phyloP scores from a whole-genome alignment of 2,113 vertebrate species.

The Barnardius zonarius region DNA sequence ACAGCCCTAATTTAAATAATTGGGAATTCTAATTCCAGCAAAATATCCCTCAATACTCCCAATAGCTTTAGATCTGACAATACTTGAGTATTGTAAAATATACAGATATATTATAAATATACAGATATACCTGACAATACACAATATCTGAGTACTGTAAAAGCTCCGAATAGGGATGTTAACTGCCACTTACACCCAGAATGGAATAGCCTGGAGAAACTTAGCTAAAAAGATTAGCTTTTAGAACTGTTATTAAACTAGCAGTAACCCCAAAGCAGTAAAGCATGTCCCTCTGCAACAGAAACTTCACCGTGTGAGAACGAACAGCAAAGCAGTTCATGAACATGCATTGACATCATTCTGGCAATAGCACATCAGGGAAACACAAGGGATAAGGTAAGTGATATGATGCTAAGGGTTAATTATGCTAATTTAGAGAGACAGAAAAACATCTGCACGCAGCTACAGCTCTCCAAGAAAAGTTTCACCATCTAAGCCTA shows the following conservation, averaged over 20 bases:
- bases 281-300: background rate
- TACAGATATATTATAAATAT: background rate
- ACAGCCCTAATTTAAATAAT: background rate
- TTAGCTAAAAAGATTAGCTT: background rate
- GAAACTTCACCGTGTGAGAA: background rate
- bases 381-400: background rate
- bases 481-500: background rate
- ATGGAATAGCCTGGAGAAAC: background rate
- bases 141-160: background rate
- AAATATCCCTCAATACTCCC: background rate
- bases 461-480: background rate
- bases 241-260: background rate
- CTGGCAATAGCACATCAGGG: background rate
- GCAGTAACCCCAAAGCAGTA: background rate
- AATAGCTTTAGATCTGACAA: background rate
- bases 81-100: background rate
- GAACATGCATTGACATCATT: background rate
- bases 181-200: background rate
- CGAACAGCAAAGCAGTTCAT: background rate
- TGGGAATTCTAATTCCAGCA: background rate
- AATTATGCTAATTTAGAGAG: background rate
- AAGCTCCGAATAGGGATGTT: background rate
- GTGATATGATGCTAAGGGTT: background rate
- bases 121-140: background rate
- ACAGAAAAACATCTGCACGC: background rate